Evolutionary conservation across 2,113 vertebrate species (phyloP).

Genomic region (Danionella cerebrum): DNA sequence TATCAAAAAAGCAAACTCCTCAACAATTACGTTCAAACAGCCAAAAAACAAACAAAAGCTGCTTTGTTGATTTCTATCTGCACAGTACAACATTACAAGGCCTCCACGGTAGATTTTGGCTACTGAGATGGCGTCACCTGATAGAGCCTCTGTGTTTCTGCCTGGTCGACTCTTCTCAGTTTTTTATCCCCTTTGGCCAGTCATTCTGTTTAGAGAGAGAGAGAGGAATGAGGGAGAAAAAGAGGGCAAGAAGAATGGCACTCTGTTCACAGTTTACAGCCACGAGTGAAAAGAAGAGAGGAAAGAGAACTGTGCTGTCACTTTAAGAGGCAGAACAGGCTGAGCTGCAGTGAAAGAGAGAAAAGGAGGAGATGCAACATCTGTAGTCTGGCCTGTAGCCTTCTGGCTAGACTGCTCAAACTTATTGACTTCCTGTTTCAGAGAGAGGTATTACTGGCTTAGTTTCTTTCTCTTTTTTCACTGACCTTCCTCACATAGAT

Average conservation of each 20-base stretch:
- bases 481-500: slow-evolving; percentile 73
- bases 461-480: slow-evolving; percentile 67
- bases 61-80: not conserved
- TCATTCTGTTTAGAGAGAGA: slow-evolving; percentile 19
- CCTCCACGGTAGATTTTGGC: too few relatives aligned
- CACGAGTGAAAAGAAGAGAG: not conserved
- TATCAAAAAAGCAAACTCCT: too few relatives aligned
- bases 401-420: slow-evolving; percentile 72
- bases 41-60: too few relatives aligned
- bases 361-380: slow-evolving; percentile 53
- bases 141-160: not conserved
- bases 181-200: not conserved
- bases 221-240: slow-evolving; percentile 29
- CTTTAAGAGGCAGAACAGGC: slow-evolving; percentile 9
- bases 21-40: not conserved
- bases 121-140: not conserved
- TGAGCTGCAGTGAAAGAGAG: slow-evolving; percentile 30
- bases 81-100: not conserved
- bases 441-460: slow-evolving; percentile 58
- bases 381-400: slow-evolving; percentile 71
- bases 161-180: not conserved
- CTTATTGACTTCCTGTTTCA: slow-evolving; percentile 58
- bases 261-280: not conserved
- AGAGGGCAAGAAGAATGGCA: not conserved
- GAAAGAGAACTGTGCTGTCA: not conserved